A percentile compares a stretch with the other conserved stretches of the same genome.
These are phyloP conservation scores for Trachythela sp. DNA, from an alignment of 64 coral and sea anemone species.

Conservation along the genomic window DNA sequence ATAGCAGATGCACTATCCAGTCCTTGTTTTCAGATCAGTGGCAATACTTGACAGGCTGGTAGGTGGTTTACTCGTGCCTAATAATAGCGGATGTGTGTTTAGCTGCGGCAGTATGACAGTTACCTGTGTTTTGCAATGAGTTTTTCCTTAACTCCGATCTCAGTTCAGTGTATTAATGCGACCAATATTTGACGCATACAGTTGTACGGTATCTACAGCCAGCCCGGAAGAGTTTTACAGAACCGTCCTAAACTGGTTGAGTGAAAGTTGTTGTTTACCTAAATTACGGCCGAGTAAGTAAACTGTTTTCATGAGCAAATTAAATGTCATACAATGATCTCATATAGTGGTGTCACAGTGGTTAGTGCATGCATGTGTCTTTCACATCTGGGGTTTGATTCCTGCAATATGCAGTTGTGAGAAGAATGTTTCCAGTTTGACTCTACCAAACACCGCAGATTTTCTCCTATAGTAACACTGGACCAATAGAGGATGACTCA, in stretches of 20 bases:
- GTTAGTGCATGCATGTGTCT: no score
- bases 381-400: no score
- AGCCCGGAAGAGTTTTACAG: conserved; percentile 80
- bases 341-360: neutral
- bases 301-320: neutral
- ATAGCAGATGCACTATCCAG: no score
- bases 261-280: conserved; percentile 85
- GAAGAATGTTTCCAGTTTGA: no score
- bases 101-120: no score
- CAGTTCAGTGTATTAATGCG: conserved; percentile 84
- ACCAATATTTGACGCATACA: conserved; percentile 81
- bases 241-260: conserved; percentile 73
- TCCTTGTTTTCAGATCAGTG: no score
- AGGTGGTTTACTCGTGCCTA: no score
- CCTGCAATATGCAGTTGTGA: no score
- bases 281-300: conserved; percentile 79
- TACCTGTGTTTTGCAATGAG: no score
- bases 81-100: no score
- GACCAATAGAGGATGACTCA: no score
- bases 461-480: neutral
- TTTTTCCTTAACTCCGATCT: conserved; percentile 38
- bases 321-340: neutral
- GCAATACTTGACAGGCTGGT: no score
- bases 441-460: neutral
- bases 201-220: conserved; percentile 53